phyloP scores from a whole-genome alignment of 2,888 invertebrate species.

The Caradrina clavipalpis region DNA sequence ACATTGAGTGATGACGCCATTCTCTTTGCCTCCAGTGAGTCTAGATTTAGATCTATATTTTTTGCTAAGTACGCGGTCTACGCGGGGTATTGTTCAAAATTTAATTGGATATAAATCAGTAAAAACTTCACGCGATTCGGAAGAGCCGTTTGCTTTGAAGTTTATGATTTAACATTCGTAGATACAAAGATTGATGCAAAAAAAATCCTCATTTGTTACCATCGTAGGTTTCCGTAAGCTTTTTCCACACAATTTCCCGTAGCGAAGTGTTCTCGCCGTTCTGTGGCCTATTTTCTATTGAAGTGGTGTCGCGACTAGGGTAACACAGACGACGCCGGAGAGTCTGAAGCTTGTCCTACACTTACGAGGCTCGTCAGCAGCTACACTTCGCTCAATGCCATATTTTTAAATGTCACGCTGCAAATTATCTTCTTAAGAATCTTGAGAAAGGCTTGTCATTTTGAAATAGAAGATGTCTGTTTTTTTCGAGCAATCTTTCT shows the following conservation, averaged over 20 bases:
- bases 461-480: neutral
- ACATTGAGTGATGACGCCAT: slow-evolving; percentile 74
- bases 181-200: slow-evolving; percentile 29
- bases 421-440: slow-evolving; percentile 21
- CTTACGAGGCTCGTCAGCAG: slow-evolving; percentile 51
- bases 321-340: slow-evolving; percentile 70
- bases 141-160: slow-evolving; percentile 23
- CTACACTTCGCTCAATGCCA: slow-evolving; percentile 50
- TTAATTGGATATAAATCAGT: slow-evolving; percentile 44
- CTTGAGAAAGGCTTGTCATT: slow-evolving; percentile 24
- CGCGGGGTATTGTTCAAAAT: slow-evolving; percentile 48
- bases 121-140: slow-evolving; percentile 23
- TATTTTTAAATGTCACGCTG: slow-evolving; percentile 43
- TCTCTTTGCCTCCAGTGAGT: slow-evolving; percentile 62
- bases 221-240: slow-evolving; percentile 62
- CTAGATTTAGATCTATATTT: slow-evolving; percentile 68
- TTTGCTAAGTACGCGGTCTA: slow-evolving; percentile 53
- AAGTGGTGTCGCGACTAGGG: slow-evolving; percentile 71
- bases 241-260: slow-evolving; percentile 80
- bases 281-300: slow-evolving; percentile 84
- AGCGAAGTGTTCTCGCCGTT: slow-evolving; percentile 71
- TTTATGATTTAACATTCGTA: slow-evolving; percentile 24
- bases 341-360: slow-evolving; percentile 71
- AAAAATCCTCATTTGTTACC: slow-evolving; percentile 50
- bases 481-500: slow-evolving; percentile 2